Evolutionary conservation across 92 coral and sea anemone species (phyloP).

Genomic region (Zoanthus sansibaricus): DNA sequence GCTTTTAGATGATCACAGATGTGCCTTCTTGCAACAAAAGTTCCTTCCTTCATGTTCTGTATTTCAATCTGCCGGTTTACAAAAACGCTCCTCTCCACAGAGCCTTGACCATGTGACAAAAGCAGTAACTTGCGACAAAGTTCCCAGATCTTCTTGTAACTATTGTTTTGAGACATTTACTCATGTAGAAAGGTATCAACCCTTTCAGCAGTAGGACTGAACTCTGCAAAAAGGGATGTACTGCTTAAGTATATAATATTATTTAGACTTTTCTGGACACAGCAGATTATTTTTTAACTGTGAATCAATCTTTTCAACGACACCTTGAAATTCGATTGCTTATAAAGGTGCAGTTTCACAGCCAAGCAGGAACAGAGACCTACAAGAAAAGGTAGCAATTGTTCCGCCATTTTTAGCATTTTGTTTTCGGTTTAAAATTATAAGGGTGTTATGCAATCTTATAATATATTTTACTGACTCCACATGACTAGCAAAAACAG

Average conservation of each 20-base stretch:
- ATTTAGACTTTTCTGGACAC: too few species aligned
- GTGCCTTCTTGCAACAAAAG: conserved; percentile 34
- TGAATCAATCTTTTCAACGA: too few species aligned
- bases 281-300: too few species aligned
- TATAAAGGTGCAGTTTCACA: too few species aligned
- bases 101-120: conserved; percentile 25
- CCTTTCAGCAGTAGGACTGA: conserved; percentile 1
- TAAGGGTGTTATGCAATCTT: too few species aligned
- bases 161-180: conserved; percentile 22
- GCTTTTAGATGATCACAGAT: conserved; percentile 35
- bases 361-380: too few species aligned
- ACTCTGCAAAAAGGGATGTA: conserved; percentile 25
- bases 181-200: conserved; percentile 12
- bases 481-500: too few species aligned
- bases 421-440: too few species aligned
- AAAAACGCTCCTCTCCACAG: conserved; percentile 23
- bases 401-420: too few species aligned
- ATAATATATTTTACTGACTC: too few species aligned
- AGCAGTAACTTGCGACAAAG: conserved; percentile 25
- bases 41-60: conserved; percentile 41
- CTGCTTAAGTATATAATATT: background rate
- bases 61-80: conserved; percentile 30
- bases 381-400: too few species aligned
- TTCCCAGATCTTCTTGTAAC: conserved; percentile 35
- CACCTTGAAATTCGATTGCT: too few species aligned